A percentile compares a stretch with the other conserved stretches of the same genome.
Evolutionary conservation across 2,113 vertebrate species (phyloP).

Genomic region (Elephantulus edwardii): DNA sequence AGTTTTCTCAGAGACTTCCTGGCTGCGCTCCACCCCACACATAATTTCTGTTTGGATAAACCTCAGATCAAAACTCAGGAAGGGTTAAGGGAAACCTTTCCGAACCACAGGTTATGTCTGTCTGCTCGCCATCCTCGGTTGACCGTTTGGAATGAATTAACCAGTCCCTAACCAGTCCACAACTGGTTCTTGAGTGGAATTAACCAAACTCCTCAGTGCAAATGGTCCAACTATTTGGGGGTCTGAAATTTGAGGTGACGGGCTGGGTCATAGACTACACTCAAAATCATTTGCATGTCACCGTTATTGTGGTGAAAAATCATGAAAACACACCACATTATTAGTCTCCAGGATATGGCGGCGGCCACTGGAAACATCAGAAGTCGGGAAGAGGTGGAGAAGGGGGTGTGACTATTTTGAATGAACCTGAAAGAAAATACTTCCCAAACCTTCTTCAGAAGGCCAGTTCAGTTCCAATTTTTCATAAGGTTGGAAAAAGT

Average conservation of each 20-base stretch:
- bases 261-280: background rate
- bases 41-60: slow-evolving; percentile 75
- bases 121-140: slow-evolving; percentile 63
- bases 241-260: slow-evolving; percentile 29
- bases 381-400: slow-evolving; percentile 70
- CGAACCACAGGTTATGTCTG: slow-evolving; percentile 62
- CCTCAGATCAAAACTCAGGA: slow-evolving; percentile 73
- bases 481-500: slow-evolving; percentile 79
- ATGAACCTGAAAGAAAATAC: slow-evolving; percentile 81
- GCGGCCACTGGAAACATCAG: slow-evolving; percentile 68
- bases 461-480: slow-evolving; percentile 69
- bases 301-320: slow-evolving; percentile 50
- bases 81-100: slow-evolving; percentile 77
- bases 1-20: slow-evolving; percentile 79
- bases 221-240: slow-evolving; percentile 4
- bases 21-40: slow-evolving; percentile 75
- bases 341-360: slow-evolving; percentile 67
- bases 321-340: slow-evolving; percentile 49
- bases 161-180: slow-evolving; percentile 58
- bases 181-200: background rate
- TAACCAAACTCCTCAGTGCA: background rate
- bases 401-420: slow-evolving; percentile 75
- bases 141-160: slow-evolving; percentile 71
- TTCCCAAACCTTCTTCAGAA: slow-evolving; percentile 71
- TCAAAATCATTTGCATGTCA: slow-evolving; percentile 22